phyloP scores from a whole-genome alignment of 1,140 invertebrate species.

The Subanguina moxae region DNA sequence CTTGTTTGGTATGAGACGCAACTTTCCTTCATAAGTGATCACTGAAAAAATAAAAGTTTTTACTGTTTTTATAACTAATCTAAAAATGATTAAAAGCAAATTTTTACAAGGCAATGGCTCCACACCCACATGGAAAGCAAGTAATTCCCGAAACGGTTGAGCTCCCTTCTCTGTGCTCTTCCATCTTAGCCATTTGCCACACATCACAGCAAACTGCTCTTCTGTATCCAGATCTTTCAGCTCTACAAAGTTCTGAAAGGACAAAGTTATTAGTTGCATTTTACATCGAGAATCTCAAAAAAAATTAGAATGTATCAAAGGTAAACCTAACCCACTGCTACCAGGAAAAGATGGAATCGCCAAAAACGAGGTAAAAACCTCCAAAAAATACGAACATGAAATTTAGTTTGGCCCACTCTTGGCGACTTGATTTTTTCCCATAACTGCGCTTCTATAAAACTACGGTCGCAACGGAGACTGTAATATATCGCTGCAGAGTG shows the following conservation, averaged over 20 bases:
- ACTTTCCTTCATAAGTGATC: conserved; percentile 49
- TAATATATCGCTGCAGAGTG: too few relatives aligned
- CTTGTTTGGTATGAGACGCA: conserved; percentile 12
- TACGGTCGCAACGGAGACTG: too few relatives aligned
- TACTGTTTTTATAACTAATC: too few relatives aligned
- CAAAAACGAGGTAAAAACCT: too few relatives aligned
- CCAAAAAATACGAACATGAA: too few relatives aligned
- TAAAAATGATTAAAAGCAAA: background rate
- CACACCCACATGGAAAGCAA: conserved; percentile 41
- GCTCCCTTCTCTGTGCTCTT: conserved; percentile 37
- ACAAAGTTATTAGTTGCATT: background rate
- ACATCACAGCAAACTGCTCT: conserved; percentile 40
- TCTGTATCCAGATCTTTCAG: conserved; percentile 44
- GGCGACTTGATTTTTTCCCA: too few relatives aligned
- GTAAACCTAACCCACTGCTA: too few relatives aligned
- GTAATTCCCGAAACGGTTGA: conserved; percentile 42
- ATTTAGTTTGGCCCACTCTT: too few relatives aligned
- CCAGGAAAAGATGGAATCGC: too few relatives aligned
- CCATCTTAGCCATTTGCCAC: conserved; percentile 44
- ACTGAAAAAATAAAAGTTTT: conserved; percentile 24
- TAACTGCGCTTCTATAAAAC: too few relatives aligned
- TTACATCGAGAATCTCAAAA: background rate
- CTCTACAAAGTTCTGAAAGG: conserved; percentile 8
- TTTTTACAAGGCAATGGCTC: conserved; percentile 38
- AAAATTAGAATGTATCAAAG: too few relatives aligned